Evolutionary conservation across 30 jellyfish, hydroid and myxozoan species (phyloP).

Genomic region (Aurelia sp.): DNA sequence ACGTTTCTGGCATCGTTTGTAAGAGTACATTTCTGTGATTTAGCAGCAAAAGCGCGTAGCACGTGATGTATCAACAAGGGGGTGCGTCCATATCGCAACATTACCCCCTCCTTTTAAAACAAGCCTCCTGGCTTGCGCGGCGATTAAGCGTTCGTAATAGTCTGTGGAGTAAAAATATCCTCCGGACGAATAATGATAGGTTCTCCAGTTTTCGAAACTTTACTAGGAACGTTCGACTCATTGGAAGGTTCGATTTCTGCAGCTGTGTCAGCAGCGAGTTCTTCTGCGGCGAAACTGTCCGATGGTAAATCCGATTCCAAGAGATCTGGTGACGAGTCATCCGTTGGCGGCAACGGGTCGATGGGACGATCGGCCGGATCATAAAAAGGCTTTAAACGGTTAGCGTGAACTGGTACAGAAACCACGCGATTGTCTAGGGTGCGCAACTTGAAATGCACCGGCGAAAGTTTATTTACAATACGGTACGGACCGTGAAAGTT

Average conservation of each 20-base stretch:
- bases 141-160: not conserved
- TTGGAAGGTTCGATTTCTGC: not conserved
- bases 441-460: slow-evolving; percentile 39
- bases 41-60: too few relatives aligned
- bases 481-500: too few relatives aligned
- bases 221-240: not conserved
- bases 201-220: not conserved
- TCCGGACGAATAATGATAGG: slow-evolving; percentile 27
- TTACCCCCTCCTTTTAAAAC: slow-evolving; percentile 37
- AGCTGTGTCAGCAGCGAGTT: not conserved
- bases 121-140: slow-evolving; percentile 14
- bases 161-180: slow-evolving; percentile 8
- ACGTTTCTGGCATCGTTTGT: too few relatives aligned
- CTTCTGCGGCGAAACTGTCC: not conserved
- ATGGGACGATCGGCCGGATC: too few relatives aligned
- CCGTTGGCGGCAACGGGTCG: not conserved
- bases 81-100: slow-evolving; percentile 2
- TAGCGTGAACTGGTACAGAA: not conserved
- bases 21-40: too few relatives aligned
- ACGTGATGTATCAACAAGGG: too few relatives aligned
- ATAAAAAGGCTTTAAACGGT: too few relatives aligned
- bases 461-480: slow-evolving; percentile 33
- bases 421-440: slow-evolving; percentile 24
- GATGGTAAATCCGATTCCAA: slow-evolving; percentile 1
- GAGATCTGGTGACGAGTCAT: slow-evolving; percentile 7